Percentiles rank a stretch among this genome's conserved stretches.
These are phyloP conservation scores for Beroe ovata DNA, from an alignment of 37 sponge, comb jelly and placozoan genomes.

Conservation along the genomic window DNA sequence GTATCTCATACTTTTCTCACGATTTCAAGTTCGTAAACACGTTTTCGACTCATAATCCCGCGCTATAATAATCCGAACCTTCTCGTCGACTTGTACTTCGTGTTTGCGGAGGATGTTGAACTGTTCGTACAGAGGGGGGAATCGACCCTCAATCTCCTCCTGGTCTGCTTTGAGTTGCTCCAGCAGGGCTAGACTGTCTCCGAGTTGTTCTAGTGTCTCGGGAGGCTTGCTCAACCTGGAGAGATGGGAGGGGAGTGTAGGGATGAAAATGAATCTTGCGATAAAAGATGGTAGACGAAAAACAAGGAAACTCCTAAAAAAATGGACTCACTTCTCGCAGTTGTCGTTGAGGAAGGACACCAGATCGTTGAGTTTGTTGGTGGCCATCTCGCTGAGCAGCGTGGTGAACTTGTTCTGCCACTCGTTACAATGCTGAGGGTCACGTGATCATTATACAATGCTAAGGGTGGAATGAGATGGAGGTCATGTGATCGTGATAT, in stretches of 20 bases:
- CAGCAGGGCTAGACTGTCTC: constrained; percentile 82
- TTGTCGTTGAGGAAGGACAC: constrained; percentile 74
- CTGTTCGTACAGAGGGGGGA: constrained; percentile 91
- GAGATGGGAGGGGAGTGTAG: not conserved
- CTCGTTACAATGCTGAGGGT: constrained; percentile 87
- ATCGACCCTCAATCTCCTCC: constrained; percentile 79
- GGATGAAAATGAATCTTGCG: not conserved
- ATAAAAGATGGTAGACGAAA: not conserved
- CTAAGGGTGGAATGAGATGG: no score
- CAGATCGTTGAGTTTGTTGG: constrained; percentile 76
- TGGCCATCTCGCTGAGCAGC: constrained; percentile 88
- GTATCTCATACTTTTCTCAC: constrained; percentile 42
- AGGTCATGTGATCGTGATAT: no score
- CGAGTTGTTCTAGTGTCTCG: constrained; percentile 82
- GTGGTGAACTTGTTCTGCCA: constrained; percentile 88
- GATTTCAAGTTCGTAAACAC: not conserved
- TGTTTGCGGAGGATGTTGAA: constrained; percentile 90
- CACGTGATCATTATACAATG: not conserved
- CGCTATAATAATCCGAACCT: no score
- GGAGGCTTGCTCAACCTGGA: constrained; percentile 82
- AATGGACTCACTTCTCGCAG: constrained; percentile 73
- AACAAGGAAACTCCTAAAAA: no score
- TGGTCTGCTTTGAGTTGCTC: constrained; percentile 78
- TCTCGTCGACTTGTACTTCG: constrained; percentile 75
- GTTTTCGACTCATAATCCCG: no score